Percentiles rank a stretch among this genome's conserved stretches.
These are phyloP conservation scores for Amitus sp. DNA, from an alignment of 2,888 invertebrate genomes.

Conservation along the genomic window DNA sequence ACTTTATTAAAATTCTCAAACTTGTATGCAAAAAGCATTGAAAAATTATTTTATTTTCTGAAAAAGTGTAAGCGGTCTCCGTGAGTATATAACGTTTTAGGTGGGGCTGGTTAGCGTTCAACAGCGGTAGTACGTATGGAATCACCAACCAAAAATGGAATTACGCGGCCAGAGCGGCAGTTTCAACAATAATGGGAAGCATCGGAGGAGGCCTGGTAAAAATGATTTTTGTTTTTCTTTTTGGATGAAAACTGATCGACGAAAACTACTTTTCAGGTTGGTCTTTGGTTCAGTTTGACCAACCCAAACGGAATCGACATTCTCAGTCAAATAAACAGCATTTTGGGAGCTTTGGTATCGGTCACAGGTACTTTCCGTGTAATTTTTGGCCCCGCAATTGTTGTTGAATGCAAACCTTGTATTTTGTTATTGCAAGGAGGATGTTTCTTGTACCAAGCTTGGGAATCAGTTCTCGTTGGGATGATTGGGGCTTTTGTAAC, in stretches of 20 bases:
- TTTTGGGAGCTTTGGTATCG: constrained; percentile 87
- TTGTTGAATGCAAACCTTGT: too few relatives aligned
- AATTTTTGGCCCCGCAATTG: too few relatives aligned
- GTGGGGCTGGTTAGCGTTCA: constrained; percentile 97
- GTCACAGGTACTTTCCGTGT: constrained; percentile 78
- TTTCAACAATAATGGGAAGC: constrained; percentile 90
- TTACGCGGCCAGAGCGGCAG: constrained; percentile 88
- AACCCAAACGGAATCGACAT: constrained; percentile 81
- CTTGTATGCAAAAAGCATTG: too few relatives aligned
- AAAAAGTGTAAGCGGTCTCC: too few relatives aligned
- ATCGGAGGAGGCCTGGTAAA: constrained; percentile 90
- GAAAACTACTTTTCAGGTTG: too few relatives aligned
- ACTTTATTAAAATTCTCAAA: too few relatives aligned
- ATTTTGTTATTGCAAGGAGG: constrained; percentile 71
- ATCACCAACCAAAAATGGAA: constrained; percentile 89
- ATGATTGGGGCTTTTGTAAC: constrained; percentile 80
- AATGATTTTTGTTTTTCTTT: too few relatives aligned
- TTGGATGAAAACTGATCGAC: too few relatives aligned
- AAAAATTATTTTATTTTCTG: too few relatives aligned
- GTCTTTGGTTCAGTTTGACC: constrained; percentile 69
- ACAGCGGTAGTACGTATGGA: constrained; percentile 90
- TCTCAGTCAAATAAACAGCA: constrained; percentile 87
- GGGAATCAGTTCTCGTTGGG: constrained; percentile 89
- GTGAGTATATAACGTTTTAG: too few relatives aligned
- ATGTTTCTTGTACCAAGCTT: constrained; percentile 85